Percentiles rank a stretch among this genome's conserved stretches.
These are phyloP conservation scores for Oreotragus oreotragus DNA, from an alignment of 2,113 vertebrate species.

Conservation along the genomic window DNA sequence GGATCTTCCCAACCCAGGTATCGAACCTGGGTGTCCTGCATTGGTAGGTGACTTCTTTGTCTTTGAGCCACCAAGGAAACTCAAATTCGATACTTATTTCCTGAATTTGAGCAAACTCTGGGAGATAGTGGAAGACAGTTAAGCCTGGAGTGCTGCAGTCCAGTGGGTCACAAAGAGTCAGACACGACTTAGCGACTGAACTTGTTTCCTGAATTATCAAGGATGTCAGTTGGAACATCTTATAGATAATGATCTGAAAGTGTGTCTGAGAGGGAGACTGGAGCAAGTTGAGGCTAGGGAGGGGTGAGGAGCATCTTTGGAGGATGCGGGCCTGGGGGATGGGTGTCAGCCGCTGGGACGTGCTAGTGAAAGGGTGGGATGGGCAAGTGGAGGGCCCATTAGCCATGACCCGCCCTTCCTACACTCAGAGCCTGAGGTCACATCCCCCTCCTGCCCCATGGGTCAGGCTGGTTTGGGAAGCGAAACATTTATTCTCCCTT, in stretches of 20 bases:
- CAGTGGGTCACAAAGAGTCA: neutral
- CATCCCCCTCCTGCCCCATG: neutral
- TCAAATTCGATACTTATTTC: neutral
- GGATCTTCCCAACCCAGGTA: neutral
- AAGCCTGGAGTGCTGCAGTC: neutral
- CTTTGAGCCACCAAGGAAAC: neutral
- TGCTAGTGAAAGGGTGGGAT: neutral
- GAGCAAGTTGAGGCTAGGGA: neutral
- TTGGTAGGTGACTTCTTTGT: neutral
- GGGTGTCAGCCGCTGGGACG: neutral
- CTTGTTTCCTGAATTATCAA: neutral
- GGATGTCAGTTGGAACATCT: neutral
- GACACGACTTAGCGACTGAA: neutral
- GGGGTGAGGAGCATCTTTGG: neutral
- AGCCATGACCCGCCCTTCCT: neutral
- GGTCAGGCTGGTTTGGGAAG: constrained; percentile 45
- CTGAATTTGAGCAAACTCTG: neutral
- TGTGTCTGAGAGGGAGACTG: neutral
- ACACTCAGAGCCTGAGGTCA: neutral
- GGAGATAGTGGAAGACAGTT: neutral
- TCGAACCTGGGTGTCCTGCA: neutral
- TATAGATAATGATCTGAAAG: neutral
- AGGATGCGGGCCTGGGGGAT: neutral
- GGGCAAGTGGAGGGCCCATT: no score
- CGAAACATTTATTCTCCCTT: constrained; percentile 39